A percentile compares a stretch with the other conserved stretches of the same genome.
Conservation (phyloP, 2,888 invertebrate genomes). For the Harpalus rubripes region DNA sequence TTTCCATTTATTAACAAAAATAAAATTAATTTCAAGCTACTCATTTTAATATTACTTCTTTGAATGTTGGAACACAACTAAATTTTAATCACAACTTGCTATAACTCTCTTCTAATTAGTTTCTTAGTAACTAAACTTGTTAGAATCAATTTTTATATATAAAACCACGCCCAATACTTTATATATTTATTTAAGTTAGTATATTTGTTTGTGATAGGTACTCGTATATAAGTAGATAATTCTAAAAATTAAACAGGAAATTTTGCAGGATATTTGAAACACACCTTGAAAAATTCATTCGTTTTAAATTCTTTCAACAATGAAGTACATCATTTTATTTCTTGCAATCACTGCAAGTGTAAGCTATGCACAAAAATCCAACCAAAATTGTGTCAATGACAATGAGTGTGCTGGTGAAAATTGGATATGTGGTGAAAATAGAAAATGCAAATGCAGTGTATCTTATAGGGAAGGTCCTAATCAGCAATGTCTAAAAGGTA, state of each 20-base stretch:
- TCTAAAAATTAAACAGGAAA: no score
- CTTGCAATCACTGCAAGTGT: background rate
- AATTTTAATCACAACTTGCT: background rate
- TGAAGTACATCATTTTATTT: background rate
- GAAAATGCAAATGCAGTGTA: constrained; percentile 5
- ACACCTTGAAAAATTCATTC: background rate
- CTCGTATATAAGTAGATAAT: no score
- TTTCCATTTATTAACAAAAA: constrained; percentile 8
- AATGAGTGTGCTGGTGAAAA: background rate
- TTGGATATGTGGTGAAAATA: background rate
- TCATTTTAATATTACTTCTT: constrained; percentile 26
- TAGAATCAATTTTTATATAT: background rate
- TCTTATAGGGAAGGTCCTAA: background rate
- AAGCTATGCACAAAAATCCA: background rate
- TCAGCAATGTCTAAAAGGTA: background rate
- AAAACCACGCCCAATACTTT: background rate
- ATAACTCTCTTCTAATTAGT: background rate
- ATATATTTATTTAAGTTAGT: no score
- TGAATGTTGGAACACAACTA: constrained; percentile 17
- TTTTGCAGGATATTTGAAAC: background rate
- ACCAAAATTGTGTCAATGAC: background rate
- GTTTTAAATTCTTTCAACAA: background rate
- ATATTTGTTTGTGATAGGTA: no score
- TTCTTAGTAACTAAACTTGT: background rate
- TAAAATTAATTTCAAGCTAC: constrained; percentile 2